A percentile compares a stretch with the other conserved stretches of the same genome.
These are phyloP conservation scores for Malacosoma neustria DNA, from an alignment of 2,888 invertebrate genomes.

Conservation along the genomic window DNA sequence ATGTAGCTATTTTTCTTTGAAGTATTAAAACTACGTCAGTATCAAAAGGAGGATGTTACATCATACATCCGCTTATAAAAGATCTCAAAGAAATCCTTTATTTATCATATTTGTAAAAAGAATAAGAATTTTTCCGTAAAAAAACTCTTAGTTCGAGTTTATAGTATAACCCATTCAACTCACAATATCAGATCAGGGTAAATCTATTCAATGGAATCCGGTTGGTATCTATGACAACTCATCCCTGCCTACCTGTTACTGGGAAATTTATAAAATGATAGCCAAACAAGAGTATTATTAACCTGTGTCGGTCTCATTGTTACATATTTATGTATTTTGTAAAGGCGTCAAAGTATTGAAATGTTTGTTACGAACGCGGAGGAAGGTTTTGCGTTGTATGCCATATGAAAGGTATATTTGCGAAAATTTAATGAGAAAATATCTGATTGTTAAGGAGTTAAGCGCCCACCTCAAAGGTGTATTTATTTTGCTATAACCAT, in stretches of 20 bases:
- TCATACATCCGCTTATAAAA: not conserved
- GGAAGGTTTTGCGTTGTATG: no score
- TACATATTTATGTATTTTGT: not conserved
- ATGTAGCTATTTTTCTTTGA: no score
- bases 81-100: not conserved
- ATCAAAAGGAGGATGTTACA: not conserved
- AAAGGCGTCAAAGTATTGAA: not conserved
- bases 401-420: no score
- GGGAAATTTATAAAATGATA: not conserved
- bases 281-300: not conserved
- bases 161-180: constrained; percentile 57
- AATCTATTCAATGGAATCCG: constrained; percentile 55
- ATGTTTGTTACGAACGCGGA: not conserved
- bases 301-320: no score
- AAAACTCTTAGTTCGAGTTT: constrained; percentile 36
- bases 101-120: constrained; percentile 16
- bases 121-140: constrained; percentile 43
- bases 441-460: no score
- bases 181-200: constrained; percentile 58
- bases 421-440: no score
- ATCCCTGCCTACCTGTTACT: constrained; percentile 23
- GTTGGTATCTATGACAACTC: constrained; percentile 54
- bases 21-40: no score
- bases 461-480: no score
- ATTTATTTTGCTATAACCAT: no score